Base-by-base conservation (phyloP, 2,113 vertebrate species). In the Clarias magur region DNA sequence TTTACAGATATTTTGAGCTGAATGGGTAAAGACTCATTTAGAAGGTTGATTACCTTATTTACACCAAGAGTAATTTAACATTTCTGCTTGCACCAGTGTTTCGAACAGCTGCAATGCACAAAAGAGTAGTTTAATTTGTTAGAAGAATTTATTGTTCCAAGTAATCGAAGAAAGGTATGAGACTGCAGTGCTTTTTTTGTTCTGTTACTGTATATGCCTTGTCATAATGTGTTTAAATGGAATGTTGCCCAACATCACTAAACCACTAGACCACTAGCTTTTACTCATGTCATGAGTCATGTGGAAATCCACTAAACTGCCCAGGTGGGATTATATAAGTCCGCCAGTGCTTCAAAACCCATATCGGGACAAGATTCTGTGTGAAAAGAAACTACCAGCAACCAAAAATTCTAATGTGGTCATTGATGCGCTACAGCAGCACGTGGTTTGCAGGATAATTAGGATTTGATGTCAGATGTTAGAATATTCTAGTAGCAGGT, bases 311-410 rank as follows among this genome's bases (percentile, higher is more conserved):
- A 56, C 68, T 19, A 67, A 56, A 57, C 63, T 73, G 83, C 21
- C 57, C 79, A 75, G 80, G 87, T 48, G 42, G 56, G 59, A 82
- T 88, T 87, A 83, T 68, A 59, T 87, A 76, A 84, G 54, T 2
- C 34, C 83, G 42, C 80, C 62, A 73, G 13, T 54, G 81, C 65
- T 83, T 34, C 12, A 54, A n/a, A 80, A 62, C n/a, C 78, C 9
- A 48, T 84, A 67, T 63, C 59, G 30, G 70, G 8, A 53, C 76
- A 80, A 76, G 70, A n/a, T 34, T 57, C 53, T n/a, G 54, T n/a
- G 11, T 30, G 30, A 68, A 56, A 21, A 65, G 73, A 85, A 27
- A 54, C 81, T 83, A 21, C 42, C 67, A 59, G 56, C 21, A 80
- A 59, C 57, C 15, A 19, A 42, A 19, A 73, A 68, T 38, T 21